These are phyloP conservation scores for Andrena fulva DNA, from an alignment of 2,888 invertebrate species.

Conservation along the genomic window DNA sequence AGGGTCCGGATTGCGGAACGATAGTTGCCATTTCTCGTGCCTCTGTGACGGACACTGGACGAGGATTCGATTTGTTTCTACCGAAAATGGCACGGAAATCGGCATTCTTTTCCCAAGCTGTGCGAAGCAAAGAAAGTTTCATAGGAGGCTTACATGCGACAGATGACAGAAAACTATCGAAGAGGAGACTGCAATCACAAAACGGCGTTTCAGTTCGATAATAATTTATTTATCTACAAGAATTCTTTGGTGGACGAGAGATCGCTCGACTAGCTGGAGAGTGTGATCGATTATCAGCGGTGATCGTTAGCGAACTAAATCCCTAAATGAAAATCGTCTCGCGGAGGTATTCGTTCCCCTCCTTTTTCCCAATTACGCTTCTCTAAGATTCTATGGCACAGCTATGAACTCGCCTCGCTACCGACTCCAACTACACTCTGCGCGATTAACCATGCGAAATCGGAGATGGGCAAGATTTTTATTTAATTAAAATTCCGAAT, in stretches of 20 bases:
- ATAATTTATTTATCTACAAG: slow-evolving; percentile 79
- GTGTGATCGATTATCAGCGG: slow-evolving; percentile 55
- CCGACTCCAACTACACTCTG: slow-evolving; percentile 30
- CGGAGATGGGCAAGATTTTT: no score
- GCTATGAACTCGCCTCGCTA: slow-evolving; percentile 58
- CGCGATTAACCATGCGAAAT: background rate
- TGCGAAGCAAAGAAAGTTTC: background rate
- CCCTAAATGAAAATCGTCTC: slow-evolving; percentile 38
- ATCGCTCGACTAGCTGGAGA: slow-evolving; percentile 50
- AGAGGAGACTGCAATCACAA: slow-evolving; percentile 16
- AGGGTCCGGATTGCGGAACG: background rate
- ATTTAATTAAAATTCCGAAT: no score
- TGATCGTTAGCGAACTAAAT: slow-evolving; percentile 57
- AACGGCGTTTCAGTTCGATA: slow-evolving; percentile 53
- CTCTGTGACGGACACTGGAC: no score
- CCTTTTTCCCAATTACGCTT: slow-evolving; percentile 19
- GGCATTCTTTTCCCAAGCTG: no score
- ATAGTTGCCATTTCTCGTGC: no score
- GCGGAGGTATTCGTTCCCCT: slow-evolving; percentile 18
- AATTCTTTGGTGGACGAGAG: slow-evolving; percentile 51
- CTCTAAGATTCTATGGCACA: slow-evolving; percentile 55
- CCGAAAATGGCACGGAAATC: no score
- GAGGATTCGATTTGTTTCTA: no score
- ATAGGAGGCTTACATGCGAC: background rate
- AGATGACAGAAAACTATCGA: no score